Percentiles rank a stretch among this genome's conserved stretches.
These are phyloP conservation scores for Smittia sp. DNA, from an alignment of 2,888 invertebrate species.

Conservation along the genomic window DNA sequence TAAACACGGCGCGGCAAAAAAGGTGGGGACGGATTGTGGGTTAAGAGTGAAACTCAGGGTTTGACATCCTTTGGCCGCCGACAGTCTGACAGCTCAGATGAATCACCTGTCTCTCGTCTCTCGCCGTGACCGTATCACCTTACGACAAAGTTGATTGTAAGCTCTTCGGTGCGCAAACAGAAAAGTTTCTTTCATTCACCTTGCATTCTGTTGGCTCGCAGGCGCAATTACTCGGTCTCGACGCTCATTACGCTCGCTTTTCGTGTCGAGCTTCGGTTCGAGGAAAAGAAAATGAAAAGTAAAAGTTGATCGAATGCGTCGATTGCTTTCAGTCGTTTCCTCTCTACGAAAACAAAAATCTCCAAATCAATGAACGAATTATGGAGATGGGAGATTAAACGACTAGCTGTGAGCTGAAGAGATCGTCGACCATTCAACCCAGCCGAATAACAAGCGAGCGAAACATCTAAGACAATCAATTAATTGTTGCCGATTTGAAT, in stretches of 20 bases:
- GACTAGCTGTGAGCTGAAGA: neutral
- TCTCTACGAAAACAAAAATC: neutral
- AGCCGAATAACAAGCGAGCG: neutral
- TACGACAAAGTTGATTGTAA: neutral
- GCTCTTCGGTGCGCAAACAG: neutral
- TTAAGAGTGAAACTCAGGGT: no score
- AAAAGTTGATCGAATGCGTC: constrained; percentile 36
- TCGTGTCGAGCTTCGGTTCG: neutral
- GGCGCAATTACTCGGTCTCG: neutral
- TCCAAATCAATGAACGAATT: constrained; percentile 3
- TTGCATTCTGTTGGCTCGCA: neutral
- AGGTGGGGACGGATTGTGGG: no score
- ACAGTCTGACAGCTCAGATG: neutral
- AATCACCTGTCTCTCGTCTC: neutral
- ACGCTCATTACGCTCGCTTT: no score
- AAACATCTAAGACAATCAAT: constrained; percentile 28
- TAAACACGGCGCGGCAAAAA: neutral
- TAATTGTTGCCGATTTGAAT: constrained; percentile 40
- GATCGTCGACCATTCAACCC: constrained; percentile 10
- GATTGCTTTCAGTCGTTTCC: neutral
- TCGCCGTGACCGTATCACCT: neutral
- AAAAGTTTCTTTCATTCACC: neutral
- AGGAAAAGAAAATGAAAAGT: constrained; percentile 18
- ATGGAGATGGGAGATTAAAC: constrained; percentile 9
- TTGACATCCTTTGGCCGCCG: no score